These are phyloP conservation scores for Tyrannus savana DNA, from an alignment of 2,113 vertebrate genomes.

Conservation along the genomic window DNA sequence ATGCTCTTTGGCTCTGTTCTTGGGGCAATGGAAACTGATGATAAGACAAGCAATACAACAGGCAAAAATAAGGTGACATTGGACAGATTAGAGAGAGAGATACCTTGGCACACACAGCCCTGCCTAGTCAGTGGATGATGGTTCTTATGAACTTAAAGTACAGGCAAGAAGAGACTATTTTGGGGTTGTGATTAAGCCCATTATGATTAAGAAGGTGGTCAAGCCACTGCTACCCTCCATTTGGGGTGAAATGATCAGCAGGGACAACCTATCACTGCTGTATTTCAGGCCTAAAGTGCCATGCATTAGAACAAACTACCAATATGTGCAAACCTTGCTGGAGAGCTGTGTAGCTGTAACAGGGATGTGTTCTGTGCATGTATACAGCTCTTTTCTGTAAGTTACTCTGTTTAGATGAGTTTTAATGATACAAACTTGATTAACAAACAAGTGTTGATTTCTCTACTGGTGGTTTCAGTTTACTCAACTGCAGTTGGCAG, in stretches of 20 bases:
- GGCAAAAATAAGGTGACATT: neutral
- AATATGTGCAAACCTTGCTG: neutral
- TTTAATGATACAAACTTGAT: neutral
- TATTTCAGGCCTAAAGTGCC: neutral
- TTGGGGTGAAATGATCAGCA: neutral
- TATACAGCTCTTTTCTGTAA: neutral
- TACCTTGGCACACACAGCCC: neutral
- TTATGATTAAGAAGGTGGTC: neutral
- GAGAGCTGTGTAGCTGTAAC: neutral
- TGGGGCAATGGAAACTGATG: neutral
- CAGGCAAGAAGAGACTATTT: neutral
- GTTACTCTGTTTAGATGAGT: neutral
- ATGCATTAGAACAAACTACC: neutral
- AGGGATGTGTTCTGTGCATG: neutral
- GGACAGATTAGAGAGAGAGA: neutral
- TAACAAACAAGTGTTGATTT: neutral
- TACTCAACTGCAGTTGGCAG: neutral
- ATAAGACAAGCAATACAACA: neutral
- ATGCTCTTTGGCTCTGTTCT: neutral
- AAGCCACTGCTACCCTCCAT: neutral
- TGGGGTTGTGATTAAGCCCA: neutral
- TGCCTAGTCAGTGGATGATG: neutral
- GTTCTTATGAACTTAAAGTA: neutral
- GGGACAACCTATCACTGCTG: neutral
- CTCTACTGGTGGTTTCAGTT: neutral